A percentile compares a stretch with the other conserved stretches of the same genome.
These are phyloP conservation scores for Sepiola atlantica DNA, from an alignment of 2,888 invertebrate genomes.

Conservation along the genomic window DNA sequence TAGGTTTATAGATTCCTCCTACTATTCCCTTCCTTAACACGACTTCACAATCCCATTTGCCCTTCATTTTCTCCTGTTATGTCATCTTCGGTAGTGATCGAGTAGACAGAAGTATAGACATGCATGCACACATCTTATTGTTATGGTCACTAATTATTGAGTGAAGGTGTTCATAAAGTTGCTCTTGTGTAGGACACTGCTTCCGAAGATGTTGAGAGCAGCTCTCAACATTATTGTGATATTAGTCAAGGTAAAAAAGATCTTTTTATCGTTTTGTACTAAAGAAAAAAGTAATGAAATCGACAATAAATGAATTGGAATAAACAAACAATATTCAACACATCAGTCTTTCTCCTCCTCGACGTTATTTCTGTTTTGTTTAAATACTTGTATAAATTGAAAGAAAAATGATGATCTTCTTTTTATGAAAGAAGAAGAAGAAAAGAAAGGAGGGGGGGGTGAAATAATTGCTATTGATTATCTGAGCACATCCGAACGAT, in stretches of 20 bases:
- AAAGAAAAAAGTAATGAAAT: not conserved
- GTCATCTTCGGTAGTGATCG: too few species aligned
- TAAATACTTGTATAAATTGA: not conserved
- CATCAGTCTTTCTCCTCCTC: not conserved
- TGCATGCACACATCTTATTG: too few species aligned
- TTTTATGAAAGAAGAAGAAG: not conserved
- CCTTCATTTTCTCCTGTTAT: too few species aligned
- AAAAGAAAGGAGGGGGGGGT: not conserved
- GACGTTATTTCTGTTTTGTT: not conserved
- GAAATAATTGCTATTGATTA: constrained; percentile 1
- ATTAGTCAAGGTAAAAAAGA: not conserved
- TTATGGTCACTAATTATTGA: too few species aligned
- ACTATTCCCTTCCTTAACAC: too few species aligned
- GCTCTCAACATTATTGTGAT: not conserved
- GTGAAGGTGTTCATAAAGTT: too few species aligned
- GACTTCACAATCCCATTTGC: too few species aligned
- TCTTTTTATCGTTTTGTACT: not conserved
- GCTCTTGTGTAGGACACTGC: too few species aligned
- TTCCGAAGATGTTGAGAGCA: too few species aligned
- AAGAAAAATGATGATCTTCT: not conserved
- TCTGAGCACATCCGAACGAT: not conserved
- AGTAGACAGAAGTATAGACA: too few species aligned
- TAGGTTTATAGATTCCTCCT: too few species aligned
- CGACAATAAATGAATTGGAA: not conserved
- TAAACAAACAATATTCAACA: not conserved